Conservation (phyloP, 2,113 vertebrate species). For the western clawed frog (Xenopus tropicalis) region DNA sequence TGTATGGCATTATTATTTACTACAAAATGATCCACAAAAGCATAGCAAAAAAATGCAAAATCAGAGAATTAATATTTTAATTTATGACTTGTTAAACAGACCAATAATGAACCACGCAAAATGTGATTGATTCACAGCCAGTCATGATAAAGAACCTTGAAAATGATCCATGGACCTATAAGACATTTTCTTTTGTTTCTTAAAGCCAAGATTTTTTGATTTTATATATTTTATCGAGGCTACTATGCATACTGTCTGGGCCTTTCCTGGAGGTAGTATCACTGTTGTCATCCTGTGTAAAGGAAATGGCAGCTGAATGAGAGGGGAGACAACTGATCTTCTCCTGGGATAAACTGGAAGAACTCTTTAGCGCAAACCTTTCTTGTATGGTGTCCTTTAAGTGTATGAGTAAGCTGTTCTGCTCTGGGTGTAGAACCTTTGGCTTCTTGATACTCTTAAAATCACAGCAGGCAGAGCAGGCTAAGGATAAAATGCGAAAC, state of each 20-base stretch:
- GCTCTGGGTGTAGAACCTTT: slow-evolving; percentile 43
- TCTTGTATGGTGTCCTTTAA: slow-evolving; percentile 59
- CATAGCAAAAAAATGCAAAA: too few relatives aligned
- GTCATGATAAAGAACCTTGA: too few relatives aligned
- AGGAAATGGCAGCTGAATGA: slow-evolving; percentile 52
- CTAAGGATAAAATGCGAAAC: slow-evolving; percentile 53
- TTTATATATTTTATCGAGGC: slow-evolving; percentile 49
- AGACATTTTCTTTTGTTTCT: neutral
- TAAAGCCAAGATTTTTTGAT: slow-evolving; percentile 48
- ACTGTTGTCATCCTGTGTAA: slow-evolving; percentile 52
- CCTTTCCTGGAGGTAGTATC: slow-evolving; percentile 23
- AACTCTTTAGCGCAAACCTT: slow-evolving; percentile 56
- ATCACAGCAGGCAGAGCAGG: slow-evolving; percentile 54
- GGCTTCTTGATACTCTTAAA: slow-evolving; percentile 38
- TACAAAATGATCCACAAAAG: too few relatives aligned
- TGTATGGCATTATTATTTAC: too few relatives aligned
- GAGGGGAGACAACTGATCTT: slow-evolving; percentile 41
- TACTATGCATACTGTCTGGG: slow-evolving; percentile 52
- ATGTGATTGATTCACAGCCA: too few relatives aligned
- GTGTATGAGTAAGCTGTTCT: slow-evolving; percentile 58
- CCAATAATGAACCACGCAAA: too few relatives aligned
- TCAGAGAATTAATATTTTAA: too few relatives aligned
- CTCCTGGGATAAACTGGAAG: slow-evolving; percentile 37
- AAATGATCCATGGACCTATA: too few relatives aligned
- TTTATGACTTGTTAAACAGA: too few relatives aligned